Evolutionary conservation across 2,113 vertebrate species (phyloP), one percentile per base, ranked within the genome.

Genomic region (Megaceryle torquata): DNA sequence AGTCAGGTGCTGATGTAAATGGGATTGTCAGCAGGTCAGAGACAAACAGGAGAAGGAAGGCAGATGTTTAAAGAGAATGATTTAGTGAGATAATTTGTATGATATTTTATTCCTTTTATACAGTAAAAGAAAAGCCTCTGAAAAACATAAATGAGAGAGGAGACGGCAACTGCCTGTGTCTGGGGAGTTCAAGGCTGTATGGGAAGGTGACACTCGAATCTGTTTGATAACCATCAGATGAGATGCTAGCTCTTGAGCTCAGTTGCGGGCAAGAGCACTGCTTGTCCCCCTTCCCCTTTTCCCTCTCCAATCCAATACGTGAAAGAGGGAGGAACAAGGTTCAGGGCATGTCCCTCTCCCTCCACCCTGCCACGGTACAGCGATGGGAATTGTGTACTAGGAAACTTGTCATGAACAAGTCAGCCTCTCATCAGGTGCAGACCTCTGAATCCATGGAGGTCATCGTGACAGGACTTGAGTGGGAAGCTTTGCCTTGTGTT

Each of bases 61-160:
- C 92, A 96, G 77, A 81, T 35, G 16, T 78, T 83, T 96, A 93
- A 92, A 94, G 84, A 79, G 93, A 95, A 93, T 94, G 83, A 94
- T 95, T 96, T 92, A 95, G 87, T 87, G 87, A 91, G 65, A 89
- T 96, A 94, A 96, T 95, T 95, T 92, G 75, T 95, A 64, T 89
- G 77, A 89, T 86, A 88, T 83, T 96, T 93, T 79, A 86, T 96
- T 94, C 86, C 77, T 92, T 94, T 91, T 80, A 88, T 86, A 57
- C 15, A 37, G 71, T 65, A 51, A 89, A 93, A 95, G n/a, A 89
- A 95, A 94, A 86, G 53, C 29, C 37, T 91, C 65, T 92, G 65
- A 92, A 96, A 94, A 93, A 88, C 80, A 70, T 22, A 96, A 93
- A 80, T 63, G 59, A 91, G 65, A 79, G 70, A 79, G 31, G 8